phyloP scores from a whole-genome alignment of 2,888 invertebrate genomes.

The Poecilobothrus nobilitatus region DNA sequence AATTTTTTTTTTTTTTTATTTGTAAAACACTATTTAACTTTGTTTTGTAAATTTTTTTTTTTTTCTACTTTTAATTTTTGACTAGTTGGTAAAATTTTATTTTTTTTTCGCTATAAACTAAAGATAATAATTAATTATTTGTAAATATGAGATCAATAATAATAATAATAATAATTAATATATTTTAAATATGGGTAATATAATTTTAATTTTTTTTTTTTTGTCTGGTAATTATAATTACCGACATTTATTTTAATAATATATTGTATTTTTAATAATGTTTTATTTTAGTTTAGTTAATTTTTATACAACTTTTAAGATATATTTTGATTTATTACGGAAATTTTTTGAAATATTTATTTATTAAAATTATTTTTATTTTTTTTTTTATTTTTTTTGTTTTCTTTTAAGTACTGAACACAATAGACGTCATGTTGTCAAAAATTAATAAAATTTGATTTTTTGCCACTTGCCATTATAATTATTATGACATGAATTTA shows the following conservation, averaged over 20 bases:
- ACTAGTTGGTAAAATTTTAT: conserved; percentile 1
- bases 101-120: conserved; percentile 8
- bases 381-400: too few relatives aligned
- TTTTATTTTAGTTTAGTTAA: neutral
- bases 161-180: neutral
- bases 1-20: neutral
- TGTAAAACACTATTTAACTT: conserved; percentile 1
- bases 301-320: neutral
- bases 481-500: too few relatives aligned
- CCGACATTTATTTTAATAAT: too few relatives aligned
- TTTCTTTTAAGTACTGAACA: too few relatives aligned
- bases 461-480: too few relatives aligned
- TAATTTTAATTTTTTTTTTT: neutral
- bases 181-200: conserved; percentile 1
- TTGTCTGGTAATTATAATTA: neutral
- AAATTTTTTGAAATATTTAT: neutral
- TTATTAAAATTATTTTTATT: neutral
- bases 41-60: neutral
- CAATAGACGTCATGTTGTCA: too few relatives aligned
- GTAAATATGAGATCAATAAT: conserved; percentile 10
- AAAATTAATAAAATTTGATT: too few relatives aligned
- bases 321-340: neutral
- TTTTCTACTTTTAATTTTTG: neutral
- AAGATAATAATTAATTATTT: neutral
- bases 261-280: neutral